A percentile compares a stretch with the other conserved stretches of the same genome.
These are phyloP conservation scores for Mustelus asterias DNA, from an alignment of 2,113 vertebrate species.

Conservation along the genomic window DNA sequence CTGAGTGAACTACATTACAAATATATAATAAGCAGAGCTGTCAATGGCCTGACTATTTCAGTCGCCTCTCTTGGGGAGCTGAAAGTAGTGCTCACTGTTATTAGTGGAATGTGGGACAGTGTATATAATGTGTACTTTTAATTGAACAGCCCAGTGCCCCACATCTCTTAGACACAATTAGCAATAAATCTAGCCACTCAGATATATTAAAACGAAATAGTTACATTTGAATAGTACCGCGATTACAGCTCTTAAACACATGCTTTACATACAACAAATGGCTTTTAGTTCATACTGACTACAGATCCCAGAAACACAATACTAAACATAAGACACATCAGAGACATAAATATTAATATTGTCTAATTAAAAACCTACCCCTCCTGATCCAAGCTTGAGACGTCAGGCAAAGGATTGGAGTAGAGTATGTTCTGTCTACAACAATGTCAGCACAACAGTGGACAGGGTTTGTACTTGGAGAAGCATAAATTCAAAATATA, in stretches of 20 bases:
- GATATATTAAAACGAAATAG: background rate
- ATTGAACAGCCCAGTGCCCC: slow-evolving; percentile 21
- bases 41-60: background rate
- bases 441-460: background rate
- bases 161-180: background rate
- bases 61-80: slow-evolving; percentile 1
- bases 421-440: background rate
- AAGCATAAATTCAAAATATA: too few relatives aligned
- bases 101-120: slow-evolving; percentile 11
- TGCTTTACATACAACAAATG: background rate
- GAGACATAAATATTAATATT: background rate
- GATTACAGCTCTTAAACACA: background rate
- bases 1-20: slow-evolving; percentile 23
- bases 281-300: background rate
- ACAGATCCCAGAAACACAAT: background rate
- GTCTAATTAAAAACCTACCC: background rate
- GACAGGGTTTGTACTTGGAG: background rate
- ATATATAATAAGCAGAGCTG: background rate
- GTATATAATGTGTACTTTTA: background rate
- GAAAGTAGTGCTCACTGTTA: background rate
- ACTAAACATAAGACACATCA: background rate
- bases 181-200: background rate
- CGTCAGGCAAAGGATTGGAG: background rate
- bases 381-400: background rate
- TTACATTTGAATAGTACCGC: background rate